Evolutionary conservation across 2,113 vertebrate species (phyloP).

Genomic region (Centrocercus urophasianus): DNA sequence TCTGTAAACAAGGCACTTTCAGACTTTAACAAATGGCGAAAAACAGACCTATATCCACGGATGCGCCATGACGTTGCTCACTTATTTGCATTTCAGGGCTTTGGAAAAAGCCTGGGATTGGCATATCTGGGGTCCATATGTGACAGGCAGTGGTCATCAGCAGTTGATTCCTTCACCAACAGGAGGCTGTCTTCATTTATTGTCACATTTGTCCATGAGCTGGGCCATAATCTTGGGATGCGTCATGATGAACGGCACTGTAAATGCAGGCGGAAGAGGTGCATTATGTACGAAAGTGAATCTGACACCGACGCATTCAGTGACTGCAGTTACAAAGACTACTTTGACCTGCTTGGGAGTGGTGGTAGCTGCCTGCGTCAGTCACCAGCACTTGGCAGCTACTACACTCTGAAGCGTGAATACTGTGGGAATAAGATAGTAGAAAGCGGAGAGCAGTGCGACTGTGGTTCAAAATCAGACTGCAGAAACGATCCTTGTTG

Average conservation of each 20-base stretch:
- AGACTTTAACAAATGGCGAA: constrained; percentile 38
- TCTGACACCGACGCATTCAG: constrained; percentile 20
- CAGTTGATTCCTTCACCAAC: constrained; percentile 2
- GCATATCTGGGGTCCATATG: background rate
- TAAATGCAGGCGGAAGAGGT: constrained; percentile 24
- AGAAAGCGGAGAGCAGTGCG: constrained; percentile 65
- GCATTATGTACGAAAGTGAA: background rate
- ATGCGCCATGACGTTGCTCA: constrained; percentile 42
- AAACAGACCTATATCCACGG: background rate
- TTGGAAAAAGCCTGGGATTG: constrained; percentile 50
- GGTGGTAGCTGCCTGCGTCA: background rate
- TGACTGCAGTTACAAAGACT: constrained; percentile 70
- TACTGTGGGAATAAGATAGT: constrained; percentile 73
- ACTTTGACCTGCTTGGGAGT: background rate
- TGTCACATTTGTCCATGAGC: constrained; percentile 54
- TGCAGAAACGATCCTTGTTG: constrained; percentile 74
- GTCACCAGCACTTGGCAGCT: background rate
- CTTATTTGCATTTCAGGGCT: constrained; percentile 42
- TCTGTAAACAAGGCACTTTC: background rate
- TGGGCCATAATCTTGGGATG: constrained; percentile 77
- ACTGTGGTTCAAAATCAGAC: constrained; percentile 57
- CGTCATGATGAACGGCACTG: background rate
- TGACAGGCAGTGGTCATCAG: background rate
- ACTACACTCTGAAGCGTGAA: background rate
- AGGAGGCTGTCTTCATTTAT: background rate